phyloP scores from a whole-genome alignment of 2,797 vertebrate genomes.

The Malurus splendens region DNA sequence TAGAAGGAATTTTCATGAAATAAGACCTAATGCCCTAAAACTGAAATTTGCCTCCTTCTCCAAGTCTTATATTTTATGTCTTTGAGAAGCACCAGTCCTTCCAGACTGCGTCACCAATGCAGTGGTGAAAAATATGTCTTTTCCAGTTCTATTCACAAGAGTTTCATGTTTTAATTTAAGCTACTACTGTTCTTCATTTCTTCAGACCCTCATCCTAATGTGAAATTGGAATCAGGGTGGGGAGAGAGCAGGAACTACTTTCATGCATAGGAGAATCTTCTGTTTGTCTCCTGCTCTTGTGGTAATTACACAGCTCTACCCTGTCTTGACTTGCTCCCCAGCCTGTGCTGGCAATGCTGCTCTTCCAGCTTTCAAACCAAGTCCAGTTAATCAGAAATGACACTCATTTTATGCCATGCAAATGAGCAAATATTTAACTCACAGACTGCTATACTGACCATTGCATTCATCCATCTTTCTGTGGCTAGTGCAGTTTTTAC shows the following conservation, averaged over 20 bases:
- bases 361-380: slow-evolving; percentile 1
- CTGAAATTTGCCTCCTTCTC: neutral
- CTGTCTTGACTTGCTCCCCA: neutral
- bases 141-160: neutral
- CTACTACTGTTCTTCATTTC: neutral
- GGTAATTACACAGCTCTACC: neutral
- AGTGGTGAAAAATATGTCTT: neutral
- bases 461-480: neutral
- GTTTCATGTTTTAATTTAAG: neutral
- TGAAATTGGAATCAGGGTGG: neutral
- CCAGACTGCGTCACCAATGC: neutral
- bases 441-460: neutral
- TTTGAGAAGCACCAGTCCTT: neutral
- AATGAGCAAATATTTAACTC: slow-evolving; percentile 13
- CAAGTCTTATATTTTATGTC: neutral
- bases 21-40: neutral
- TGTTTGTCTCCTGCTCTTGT: neutral
- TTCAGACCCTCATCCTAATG: neutral
- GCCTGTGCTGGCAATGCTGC: neutral
- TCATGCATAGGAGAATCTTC: neutral
- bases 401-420: neutral
- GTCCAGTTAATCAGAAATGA: neutral
- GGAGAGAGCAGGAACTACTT: neutral
- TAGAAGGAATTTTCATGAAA: neutral
- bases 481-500: neutral